Percentiles rank a stretch among this genome's conserved stretches.
These are phyloP conservation scores for Theocolax elegans DNA, from an alignment of 1,140 invertebrate species.

Conservation along the genomic window DNA sequence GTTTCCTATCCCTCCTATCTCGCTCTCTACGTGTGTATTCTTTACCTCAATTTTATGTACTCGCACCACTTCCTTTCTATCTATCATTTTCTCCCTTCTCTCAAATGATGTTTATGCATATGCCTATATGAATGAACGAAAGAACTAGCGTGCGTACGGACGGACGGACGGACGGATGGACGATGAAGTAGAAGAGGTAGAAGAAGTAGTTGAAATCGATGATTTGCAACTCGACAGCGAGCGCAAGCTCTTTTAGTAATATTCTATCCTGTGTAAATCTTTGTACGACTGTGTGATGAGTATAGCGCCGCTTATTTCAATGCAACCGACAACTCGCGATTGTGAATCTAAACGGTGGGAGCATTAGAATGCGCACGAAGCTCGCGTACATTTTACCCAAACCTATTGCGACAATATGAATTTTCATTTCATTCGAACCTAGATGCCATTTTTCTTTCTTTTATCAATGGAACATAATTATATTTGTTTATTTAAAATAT, in stretches of 20 bases:
- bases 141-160: no score
- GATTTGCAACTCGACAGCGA: constrained; percentile 5
- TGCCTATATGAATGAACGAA: no score
- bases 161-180: no score
- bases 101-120: background rate
- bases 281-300: background rate
- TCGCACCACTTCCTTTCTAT: background rate
- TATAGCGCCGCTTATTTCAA: constrained; percentile 5
- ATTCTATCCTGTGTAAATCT: constrained; percentile 21
- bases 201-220: background rate
- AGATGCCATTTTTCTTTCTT: no score
- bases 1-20: background rate
- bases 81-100: constrained; percentile 15
- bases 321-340: no score
- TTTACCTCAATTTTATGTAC: no score
- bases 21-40: background rate
- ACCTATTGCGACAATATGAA: no score
- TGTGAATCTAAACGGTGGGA: no score
- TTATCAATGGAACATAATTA: background rate
- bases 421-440: no score
- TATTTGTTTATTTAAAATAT: background rate
- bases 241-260: constrained; percentile 20
- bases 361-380: no score
- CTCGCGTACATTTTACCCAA: no score
- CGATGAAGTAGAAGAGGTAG: no score